A percentile compares a stretch with the other conserved stretches of the same genome.
Conservation (phyloP, 2,113 vertebrate genomes). For the Protobothrops flavoviridis region DNA sequence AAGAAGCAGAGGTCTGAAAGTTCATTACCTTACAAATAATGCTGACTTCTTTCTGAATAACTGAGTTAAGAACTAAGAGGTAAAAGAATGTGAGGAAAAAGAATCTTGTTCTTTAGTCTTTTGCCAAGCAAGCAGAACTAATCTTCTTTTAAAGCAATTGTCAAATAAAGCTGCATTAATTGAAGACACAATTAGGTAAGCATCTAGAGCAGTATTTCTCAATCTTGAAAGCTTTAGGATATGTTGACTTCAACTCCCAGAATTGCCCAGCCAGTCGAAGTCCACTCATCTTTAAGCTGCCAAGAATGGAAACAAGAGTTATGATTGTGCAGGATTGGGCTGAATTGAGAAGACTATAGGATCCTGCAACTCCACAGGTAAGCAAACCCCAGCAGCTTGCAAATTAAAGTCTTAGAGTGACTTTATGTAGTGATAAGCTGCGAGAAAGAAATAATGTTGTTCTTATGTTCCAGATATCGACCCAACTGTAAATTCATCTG, state of each 20-base stretch:
- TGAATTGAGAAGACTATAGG: background rate
- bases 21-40: background rate
- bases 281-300: background rate
- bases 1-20: background rate
- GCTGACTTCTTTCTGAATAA: background rate
- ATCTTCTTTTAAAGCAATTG: background rate
- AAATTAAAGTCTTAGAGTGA: background rate
- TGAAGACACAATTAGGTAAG: background rate
- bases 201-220: background rate
- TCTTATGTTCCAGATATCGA: background rate
- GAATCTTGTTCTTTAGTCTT: background rate
- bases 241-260: background rate
- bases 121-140: background rate
- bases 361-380: background rate
- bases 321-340: background rate
- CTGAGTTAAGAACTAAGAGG: background rate
- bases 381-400: background rate
- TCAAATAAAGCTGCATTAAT: background rate
- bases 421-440: constrained; percentile 12
- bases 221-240: background rate
- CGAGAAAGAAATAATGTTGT: constrained; percentile 10
- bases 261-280: background rate
- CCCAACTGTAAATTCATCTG: constrained; percentile 24
- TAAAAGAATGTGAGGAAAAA: background rate
- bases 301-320: background rate